Evolutionary conservation across 2,113 vertebrate species (phyloP), one percentile per base, ranked within the genome.

Genomic region (Microtus montanus): DNA sequence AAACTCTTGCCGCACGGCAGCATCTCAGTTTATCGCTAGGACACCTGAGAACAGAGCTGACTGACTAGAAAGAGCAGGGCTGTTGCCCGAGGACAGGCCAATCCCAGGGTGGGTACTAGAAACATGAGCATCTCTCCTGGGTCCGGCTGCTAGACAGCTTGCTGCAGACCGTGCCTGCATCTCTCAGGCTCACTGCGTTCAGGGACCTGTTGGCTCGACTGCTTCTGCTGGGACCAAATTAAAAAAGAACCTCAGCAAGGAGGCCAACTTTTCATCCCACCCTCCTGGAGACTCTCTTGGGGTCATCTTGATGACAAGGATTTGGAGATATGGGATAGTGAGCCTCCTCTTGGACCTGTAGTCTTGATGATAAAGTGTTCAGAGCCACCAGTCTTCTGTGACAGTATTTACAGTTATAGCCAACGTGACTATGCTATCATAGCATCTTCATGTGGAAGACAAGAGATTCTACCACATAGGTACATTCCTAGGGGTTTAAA

Each of bases 11-110:
- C 14, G 44, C 92, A 89, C 61, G 85, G 87, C 17, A 1, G 87
- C 12, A 1, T 93, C 95, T n/a, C 91, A 92, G 12, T 93, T 41
- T 19, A 91, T 41, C 96, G 80, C 91, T 87, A 4, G 0, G 4
- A 70, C 68, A 17, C 22, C 2, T 26, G 74, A 63, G 90, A 96
- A 90, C 77, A 93, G 94, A 97, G 78, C 47, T 7, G 11, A 61
- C 77, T 87, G 28, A 47, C 93, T 64, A 87, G 78, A 47, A 75
- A 71, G 85, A 61, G 75, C 41, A 47, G 41, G 28, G 63, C 63
- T 38, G 68, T 9, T 8, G 54, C 78, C 0, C 0, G 58, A 84
- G 92, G 83, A 87, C 28, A 85, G 85, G 15, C 0, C 2, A 91
- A n/a, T 77, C 49, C 70, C 88, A 89, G 91, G 71, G 52, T 3